phyloP scores from a whole-genome alignment of 2,888 invertebrate species.

The Tipula helvola region DNA sequence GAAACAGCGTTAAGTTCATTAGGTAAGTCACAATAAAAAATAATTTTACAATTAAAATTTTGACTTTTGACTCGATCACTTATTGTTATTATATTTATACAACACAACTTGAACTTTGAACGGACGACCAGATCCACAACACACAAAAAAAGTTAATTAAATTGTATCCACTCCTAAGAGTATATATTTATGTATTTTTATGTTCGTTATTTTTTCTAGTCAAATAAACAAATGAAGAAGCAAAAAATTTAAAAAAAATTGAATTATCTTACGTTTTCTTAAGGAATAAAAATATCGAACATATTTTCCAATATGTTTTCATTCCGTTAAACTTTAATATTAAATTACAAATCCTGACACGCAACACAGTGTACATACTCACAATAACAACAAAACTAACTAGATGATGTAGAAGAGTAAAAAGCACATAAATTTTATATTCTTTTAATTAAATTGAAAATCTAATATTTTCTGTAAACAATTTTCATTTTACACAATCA shows the following conservation, averaged over 20 bases:
- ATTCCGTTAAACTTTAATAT: neutral
- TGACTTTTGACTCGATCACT: neutral
- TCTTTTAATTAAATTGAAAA: neutral
- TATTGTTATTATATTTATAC: too few relatives aligned
- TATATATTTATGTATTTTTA: neutral
- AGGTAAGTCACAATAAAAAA: slow-evolving; percentile 41
- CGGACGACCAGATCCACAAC: too few relatives aligned
- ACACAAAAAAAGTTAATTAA: neutral
- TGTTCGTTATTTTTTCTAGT: neutral
- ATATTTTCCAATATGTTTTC: neutral
- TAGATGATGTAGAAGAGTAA: neutral
- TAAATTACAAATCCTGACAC: neutral
- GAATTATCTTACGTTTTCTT: neutral
- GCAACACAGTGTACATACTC: neutral
- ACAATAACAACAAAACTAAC: neutral
- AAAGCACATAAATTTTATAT: neutral
- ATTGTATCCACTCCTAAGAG: neutral
- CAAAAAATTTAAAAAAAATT: too few relatives aligned
- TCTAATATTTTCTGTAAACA: neutral
- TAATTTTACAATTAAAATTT: neutral
- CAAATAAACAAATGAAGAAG: neutral
- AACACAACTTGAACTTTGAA: too few relatives aligned
- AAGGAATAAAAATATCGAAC: neutral
- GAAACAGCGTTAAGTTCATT: slow-evolving; percentile 78
- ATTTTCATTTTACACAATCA: neutral